Conservation (phyloP, 2,888 invertebrate genomes). For the Aquatica leii region DNA sequence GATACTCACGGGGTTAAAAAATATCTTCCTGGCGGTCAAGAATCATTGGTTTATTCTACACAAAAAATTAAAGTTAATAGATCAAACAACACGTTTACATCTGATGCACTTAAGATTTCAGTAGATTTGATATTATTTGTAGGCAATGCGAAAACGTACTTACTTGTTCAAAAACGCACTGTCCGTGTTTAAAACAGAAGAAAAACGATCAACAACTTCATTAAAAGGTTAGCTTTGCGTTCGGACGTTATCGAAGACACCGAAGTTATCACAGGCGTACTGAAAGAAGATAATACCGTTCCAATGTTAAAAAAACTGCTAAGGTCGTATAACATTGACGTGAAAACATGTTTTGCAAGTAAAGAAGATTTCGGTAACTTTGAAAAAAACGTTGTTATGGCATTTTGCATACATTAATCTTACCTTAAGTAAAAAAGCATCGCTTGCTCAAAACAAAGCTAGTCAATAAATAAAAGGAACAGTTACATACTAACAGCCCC, state of each 20-base stretch:
- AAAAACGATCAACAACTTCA: conserved; percentile 79
- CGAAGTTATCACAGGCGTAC: conserved; percentile 76
- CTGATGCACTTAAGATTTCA: conserved; percentile 56
- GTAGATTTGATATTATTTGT: conserved; percentile 71
- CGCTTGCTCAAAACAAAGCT: conserved; percentile 88
- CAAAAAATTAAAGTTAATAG: conserved; percentile 67
- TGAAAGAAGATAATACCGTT: conserved; percentile 74
- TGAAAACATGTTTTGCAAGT: conserved; percentile 90
- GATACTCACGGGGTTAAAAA: conserved; percentile 55
- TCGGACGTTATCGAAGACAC: conserved; percentile 82
- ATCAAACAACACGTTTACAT: conserved; percentile 73
- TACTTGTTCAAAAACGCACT: conserved; percentile 72
- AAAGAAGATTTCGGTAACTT: conserved; percentile 89
- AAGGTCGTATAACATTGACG: conserved; percentile 73
- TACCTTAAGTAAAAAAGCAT: conserved; percentile 85
- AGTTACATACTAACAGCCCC: conserved; percentile 85
- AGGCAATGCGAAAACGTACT: conserved; percentile 66
- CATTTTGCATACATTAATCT: conserved; percentile 71
- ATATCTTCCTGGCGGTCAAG: conserved; percentile 59
- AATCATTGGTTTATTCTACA: conserved; percentile 18
- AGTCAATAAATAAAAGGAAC: conserved; percentile 90
- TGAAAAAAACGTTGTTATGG: conserved; percentile 74
- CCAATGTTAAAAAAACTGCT: conserved; percentile 80
- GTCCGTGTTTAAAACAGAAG: conserved; percentile 76
- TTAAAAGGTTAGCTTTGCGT: conserved; percentile 81